Evolutionary conservation across 2,797 vertebrate genomes (phyloP), one percentile per base, ranked within the genome.

Genomic region (Fistularia commersonii): DNA sequence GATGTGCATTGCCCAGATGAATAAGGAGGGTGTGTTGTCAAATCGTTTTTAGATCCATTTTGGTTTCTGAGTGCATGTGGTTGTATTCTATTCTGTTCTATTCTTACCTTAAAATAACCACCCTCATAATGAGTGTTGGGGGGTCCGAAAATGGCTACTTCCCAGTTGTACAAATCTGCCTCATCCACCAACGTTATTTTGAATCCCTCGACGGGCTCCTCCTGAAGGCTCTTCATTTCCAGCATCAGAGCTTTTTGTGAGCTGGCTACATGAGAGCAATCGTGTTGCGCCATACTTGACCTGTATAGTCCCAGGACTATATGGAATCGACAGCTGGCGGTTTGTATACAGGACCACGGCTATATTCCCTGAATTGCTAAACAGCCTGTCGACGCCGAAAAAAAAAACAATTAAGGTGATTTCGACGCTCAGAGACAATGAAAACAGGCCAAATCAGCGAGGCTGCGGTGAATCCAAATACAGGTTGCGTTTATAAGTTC

Each of bases 131-230:
- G 93, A 53, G 96, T 99, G 80, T 97, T 95, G 38, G 96, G 96
- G 66, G 96, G 95, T 45, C 96, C 96, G 72, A 98, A 99, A 79
- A 99, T 98, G 74, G 96, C 96, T 73, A 99, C 96, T 89, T 98
- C 97, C 97, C 97, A 99, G 89, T 95, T 98, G 87, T 97, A 98
- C 61, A 99, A 80, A 50, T 98, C 97, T 40, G 94, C 94, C 72
- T 99, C 96, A 71, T 98, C 93, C 76, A 97, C 95, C 79, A 98
- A 84, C 53, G 92, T 93, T 73, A 99, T 96, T 54, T 94, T 95
- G 89, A 99, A 99, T 31, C 96, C 96, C 75, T 99, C 96, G 49
- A 99, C 95, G 8, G 96, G 96, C 68, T 99, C 95, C 78, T 99
- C 96, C 77, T 98, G 96, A n/a, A 99, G 93, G 69, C 92, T 94